These are phyloP conservation scores for Bhutanitis thaidina DNA, from an alignment of 2,888 invertebrate species.

Conservation along the genomic window DNA sequence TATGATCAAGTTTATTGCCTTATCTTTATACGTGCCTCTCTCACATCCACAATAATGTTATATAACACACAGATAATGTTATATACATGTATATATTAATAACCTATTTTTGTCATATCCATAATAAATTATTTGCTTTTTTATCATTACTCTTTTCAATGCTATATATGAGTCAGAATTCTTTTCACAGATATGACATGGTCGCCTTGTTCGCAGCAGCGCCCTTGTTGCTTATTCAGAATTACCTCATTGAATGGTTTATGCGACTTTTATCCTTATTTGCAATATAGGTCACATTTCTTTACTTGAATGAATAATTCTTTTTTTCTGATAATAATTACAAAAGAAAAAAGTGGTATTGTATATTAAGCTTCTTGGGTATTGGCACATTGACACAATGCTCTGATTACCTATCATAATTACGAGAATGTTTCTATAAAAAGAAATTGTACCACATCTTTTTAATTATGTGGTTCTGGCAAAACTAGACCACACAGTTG, in stretches of 20 bases:
- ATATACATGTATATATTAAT: background rate
- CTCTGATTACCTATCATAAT: no score
- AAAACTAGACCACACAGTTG: no score
- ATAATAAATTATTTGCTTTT: constrained; percentile 6
- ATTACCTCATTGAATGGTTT: constrained; percentile 24
- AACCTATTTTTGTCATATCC: background rate
- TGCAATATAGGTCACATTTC: constrained; percentile 13
- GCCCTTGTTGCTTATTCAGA: constrained; percentile 44
- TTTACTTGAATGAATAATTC: background rate
- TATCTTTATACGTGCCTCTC: background rate
- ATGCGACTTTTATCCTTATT: constrained; percentile 18
- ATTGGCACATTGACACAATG: no score
- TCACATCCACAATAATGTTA: no score
- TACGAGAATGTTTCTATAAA: no score
- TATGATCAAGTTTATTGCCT: constrained; percentile 15
- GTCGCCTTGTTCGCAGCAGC: constrained; percentile 37
- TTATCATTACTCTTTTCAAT: constrained; percentile 6
- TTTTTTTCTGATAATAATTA: background rate
- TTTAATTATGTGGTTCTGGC: no score
- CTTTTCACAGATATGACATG: constrained; percentile 43
- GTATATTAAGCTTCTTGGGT: no score
- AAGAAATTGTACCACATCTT: no score
- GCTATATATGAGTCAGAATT: constrained; percentile 14
- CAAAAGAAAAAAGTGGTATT: background rate
- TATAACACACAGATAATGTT: no score